Base-by-base conservation (phyloP, 2,113 vertebrate species). In the Sakesphorus luctuosus region DNA sequence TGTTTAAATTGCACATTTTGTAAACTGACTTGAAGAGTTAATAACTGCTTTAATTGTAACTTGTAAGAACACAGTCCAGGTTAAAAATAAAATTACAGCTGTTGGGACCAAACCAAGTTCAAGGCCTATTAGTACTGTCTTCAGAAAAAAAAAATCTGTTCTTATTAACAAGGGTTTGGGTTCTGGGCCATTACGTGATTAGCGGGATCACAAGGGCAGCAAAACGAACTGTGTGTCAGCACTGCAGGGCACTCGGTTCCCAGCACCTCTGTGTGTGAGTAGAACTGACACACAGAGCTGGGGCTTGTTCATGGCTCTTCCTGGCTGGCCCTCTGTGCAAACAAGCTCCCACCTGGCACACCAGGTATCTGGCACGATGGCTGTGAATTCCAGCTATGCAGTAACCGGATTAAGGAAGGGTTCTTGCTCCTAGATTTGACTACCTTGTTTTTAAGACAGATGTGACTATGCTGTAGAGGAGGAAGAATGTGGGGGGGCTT, bases 1-100 rank as follows among this genome's bases (percentile, higher is more conserved):
- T 82, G 44, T 89, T 91, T 81, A 90, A 94, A 94, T 81, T 81
- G n/a, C 68, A 49, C 58, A 74, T 84, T 94, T 94, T 96, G 91
- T 94, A 93, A 97, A 93, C 59, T 89, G 67, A 68, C 58, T 78
- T 79, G 71, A 83, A 72, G 85, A 59, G 74, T 95, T 96, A 96
- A 93, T 92, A 92, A 56, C 33, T 74, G 31, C 85, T 94, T 85
- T 78, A 92, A 76, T 92, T 69, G 87, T 56, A 71, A 91, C 94
- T 81, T 87, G 85, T 89, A 95, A 89, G 87, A 89, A 74, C 81
- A 21, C 43, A 74, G 73, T 49, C 80, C 71, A 72, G 65, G 55
- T 85, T 95, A 92, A 96, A 97, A 95, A 93, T 96, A 84, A 94
- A 87, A 95, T 95, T 94, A 84, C 84, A 93, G 78, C 85, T 96